Evolutionary conservation across 2,797 vertebrate species (phyloP).

Genomic region (Cyclopterus lumpus): DNA sequence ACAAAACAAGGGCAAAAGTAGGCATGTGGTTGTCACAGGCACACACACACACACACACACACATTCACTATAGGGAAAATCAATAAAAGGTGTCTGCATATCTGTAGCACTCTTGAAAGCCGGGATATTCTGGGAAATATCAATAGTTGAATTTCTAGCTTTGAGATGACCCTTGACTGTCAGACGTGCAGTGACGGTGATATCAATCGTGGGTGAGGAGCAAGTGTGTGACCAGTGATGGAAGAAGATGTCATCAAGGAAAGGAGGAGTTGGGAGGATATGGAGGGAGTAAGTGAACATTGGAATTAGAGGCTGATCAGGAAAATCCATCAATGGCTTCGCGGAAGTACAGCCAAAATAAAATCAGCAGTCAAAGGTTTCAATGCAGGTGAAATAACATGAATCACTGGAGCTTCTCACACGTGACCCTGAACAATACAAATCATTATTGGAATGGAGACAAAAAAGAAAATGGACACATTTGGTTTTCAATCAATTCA

Average conservation of each 20-base stretch:
- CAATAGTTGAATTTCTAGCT: background rate
- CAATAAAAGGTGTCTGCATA: background rate
- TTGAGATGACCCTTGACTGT: background rate
- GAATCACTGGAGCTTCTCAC: background rate
- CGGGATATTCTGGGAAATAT: background rate
- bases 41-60: too few species aligned
- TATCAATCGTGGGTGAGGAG: background rate
- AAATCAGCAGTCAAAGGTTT: background rate
- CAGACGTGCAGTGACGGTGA: background rate
- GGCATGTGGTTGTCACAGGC: background rate
- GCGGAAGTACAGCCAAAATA: too few species aligned
- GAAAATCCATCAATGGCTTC: background rate
- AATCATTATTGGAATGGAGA: background rate
- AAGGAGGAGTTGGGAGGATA: background rate
- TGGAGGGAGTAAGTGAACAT: background rate
- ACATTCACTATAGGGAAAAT: background rate
- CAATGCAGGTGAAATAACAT: background rate
- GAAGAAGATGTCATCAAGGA: background rate
- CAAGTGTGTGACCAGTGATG: background rate
- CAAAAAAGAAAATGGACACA: constrained; percentile 10
- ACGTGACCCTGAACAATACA: background rate
- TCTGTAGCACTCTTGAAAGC: background rate
- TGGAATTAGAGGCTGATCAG: background rate
- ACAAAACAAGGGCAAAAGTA: background rate
- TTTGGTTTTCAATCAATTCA: constrained; percentile 63